Evolutionary conservation across 2,113 vertebrate genomes (phyloP).

Genomic region (Eptesicus fuscus): DNA sequence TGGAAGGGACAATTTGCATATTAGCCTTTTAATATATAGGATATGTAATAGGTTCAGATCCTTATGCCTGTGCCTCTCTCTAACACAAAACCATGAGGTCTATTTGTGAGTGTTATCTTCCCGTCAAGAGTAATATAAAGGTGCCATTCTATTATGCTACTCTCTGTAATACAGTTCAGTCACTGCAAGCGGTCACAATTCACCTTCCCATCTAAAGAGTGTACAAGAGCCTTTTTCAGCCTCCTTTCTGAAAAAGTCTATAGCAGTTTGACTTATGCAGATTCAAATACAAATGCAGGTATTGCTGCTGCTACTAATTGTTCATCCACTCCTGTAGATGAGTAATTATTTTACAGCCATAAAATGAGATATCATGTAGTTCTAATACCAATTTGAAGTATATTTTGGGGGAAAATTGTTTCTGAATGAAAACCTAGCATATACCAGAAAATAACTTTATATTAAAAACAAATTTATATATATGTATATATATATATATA

Average conservation of each 20-base stretch:
- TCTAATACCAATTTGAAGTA: too few species aligned
- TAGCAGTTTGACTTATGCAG: background rate
- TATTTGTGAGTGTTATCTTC: background rate
- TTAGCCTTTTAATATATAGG: too few species aligned
- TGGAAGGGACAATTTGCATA: too few species aligned
- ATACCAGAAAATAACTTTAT: too few species aligned
- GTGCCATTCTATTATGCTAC: background rate
- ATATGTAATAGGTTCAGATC: background rate
- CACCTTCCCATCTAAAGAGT: background rate
- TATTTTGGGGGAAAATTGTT: too few species aligned
- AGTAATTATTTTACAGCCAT: too few species aligned
- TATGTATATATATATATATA: too few species aligned
- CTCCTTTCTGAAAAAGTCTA: too few species aligned
- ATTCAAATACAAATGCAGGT: background rate
- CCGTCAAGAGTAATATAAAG: background rate
- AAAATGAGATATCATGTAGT: too few species aligned
- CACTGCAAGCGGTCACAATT: background rate
- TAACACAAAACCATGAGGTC: background rate
- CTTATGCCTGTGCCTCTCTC: background rate
- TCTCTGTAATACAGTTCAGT: background rate
- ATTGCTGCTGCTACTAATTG: background rate
- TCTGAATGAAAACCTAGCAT: too few species aligned
- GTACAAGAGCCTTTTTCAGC: background rate
- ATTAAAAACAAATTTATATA: too few species aligned
- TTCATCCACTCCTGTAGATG: too few species aligned